Conservation (phyloP, 2,797 vertebrate species). For the Geotrypetes seraphini region DNA sequence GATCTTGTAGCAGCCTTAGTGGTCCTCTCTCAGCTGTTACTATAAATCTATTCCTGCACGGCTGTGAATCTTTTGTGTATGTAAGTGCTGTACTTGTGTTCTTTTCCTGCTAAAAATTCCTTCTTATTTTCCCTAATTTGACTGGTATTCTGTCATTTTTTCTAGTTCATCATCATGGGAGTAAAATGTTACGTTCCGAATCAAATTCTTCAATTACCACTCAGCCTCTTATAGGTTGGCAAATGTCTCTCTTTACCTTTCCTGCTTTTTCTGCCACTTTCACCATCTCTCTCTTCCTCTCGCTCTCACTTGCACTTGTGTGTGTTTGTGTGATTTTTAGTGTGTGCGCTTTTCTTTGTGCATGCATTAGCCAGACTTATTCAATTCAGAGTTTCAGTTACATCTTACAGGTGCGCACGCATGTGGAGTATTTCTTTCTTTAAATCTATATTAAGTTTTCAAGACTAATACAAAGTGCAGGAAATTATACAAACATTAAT, state of each 20-base stretch:
- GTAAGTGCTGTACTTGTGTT: constrained; percentile 57
- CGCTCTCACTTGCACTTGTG: constrained; percentile 55
- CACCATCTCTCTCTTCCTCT: constrained; percentile 49
- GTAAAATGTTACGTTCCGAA: constrained; percentile 99
- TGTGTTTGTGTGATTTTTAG: background rate
- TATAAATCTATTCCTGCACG: no score
- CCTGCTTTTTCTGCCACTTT: constrained; percentile 40
- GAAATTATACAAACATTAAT: no score
- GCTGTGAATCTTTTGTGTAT: constrained; percentile 46
- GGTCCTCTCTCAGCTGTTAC: no score
- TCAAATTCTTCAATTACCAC: constrained; percentile 99
- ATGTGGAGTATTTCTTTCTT: constrained; percentile 36
- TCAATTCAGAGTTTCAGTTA: no score
- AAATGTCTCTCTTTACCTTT: constrained; percentile 83
- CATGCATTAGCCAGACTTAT: no score
- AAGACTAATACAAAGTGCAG: no score
- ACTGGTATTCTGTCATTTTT: constrained; percentile 80
- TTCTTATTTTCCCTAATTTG: constrained; percentile 65
- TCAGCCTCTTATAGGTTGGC: constrained; percentile 99
- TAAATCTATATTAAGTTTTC: no score
- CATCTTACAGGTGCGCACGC: no score
- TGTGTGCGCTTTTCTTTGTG: constrained; percentile 5
- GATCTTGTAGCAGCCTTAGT: no score
- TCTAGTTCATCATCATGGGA: constrained; percentile 99
- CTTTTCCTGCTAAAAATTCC: constrained; percentile 64